Conservation (phyloP, 2,797 vertebrate genomes). For the Euthynnus affinis region DNA sequence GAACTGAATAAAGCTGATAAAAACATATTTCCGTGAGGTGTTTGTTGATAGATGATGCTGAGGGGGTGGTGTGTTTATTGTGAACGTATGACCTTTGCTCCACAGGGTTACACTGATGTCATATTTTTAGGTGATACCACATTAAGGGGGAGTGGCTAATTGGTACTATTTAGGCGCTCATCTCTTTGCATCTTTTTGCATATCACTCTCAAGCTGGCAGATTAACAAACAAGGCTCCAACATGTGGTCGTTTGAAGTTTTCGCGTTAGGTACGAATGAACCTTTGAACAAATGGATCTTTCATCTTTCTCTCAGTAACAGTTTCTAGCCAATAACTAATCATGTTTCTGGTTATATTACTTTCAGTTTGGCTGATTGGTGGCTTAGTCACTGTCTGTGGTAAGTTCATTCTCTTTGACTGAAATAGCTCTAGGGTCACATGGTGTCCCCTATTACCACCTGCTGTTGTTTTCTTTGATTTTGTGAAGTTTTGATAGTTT, state of each 20-base stretch:
- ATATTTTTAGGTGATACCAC: slow-evolving; percentile 1
- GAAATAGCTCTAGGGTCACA: no score
- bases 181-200: background rate
- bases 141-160: slow-evolving; percentile 12
- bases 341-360: background rate
- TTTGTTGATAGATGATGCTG: no score
- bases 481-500: no score
- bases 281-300: background rate
- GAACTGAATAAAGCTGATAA: no score
- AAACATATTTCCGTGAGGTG: no score
- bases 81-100: no score
- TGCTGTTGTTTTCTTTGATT: no score
- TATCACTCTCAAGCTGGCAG: no score
- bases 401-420: slow-evolving; percentile 17
- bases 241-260: background rate
- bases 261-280: background rate
- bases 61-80: no score
- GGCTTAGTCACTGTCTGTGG: background rate
- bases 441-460: no score
- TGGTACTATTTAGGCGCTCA: background rate
- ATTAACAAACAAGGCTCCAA: background rate
- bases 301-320: background rate
- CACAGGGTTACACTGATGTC: background rate
- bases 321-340: background rate
- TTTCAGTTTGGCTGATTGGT: slow-evolving; percentile 23